Evolutionary conservation across 2,888 invertebrate genomes (phyloP), one percentile per base, ranked within the genome.

Genomic region (Eremobia ochroleuca): DNA sequence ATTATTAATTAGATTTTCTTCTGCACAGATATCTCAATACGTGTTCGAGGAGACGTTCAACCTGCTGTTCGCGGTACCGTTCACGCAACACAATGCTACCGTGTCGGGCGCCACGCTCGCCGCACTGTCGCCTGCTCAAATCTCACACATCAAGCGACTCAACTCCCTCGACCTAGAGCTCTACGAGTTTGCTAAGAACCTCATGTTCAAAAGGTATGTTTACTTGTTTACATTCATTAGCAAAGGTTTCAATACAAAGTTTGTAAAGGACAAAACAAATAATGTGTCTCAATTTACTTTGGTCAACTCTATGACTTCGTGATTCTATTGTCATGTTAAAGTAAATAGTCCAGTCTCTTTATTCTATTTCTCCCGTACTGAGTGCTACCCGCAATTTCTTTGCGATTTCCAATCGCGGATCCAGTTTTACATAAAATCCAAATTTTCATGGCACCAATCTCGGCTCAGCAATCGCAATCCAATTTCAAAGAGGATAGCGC

Each of bases 11-110:
- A 0, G 28, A 15, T 28, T 43, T 21, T 43, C 2, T n/a, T 34
- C 64, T 72, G 61, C 58, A n/a, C 94, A 98, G 98, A 97, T 98
- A 92, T 98, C 98, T 46, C 99, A 99, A 94, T 99, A 99, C 94
- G 98, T 99, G 88, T 99, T 99, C 94, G 99, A 99, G 93, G 98
- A 98, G 95, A 99, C 99, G 28, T 99, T 99, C 93, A 98, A 98
- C 94, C 97, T 99, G 91, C 97, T 98, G 82, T 99, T 99, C 94
- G 98, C 98, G 81, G 98, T 99, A 90, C 98, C 98, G 72, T 99
- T 99, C 94, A 98, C 98, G 90, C 99, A 99, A 94, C 98, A 99
- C 95, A 99, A 99, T 95, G 98, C 98, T 79, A 99, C 99, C 0
- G 98, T 99, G 83, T 98, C 99, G 34, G 98, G 98, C 85, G 97